Base-by-base conservation (phyloP, 2,888 invertebrate species). In the Synergus itoensis region DNA sequence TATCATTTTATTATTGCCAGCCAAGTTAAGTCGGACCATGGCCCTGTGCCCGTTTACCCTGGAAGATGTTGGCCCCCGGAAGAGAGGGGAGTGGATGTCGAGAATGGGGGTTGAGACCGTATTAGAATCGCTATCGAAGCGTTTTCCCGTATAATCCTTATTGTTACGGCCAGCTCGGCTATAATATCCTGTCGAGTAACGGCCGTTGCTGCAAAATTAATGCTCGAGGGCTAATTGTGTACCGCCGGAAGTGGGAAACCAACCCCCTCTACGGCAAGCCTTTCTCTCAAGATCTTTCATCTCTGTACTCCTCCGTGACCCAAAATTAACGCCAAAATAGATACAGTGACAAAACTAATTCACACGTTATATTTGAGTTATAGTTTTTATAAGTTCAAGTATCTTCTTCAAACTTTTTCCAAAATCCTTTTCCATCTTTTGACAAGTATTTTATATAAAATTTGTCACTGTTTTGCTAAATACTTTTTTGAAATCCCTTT, bases 1-100 rank as follows among this genome's bases (percentile, higher is more conserved):
- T 92, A 92, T 92, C 92, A 92, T 92, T 92, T 92, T 91, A 90
- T 92, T 92, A 92, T 92, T 92, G 92, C 92, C 90, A 88, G 89
- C 86, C 89, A 89, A 89, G 89, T 89, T 89, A 89, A 89, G 89
- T 89, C 88, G 87, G 89, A 87, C 86, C 86, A 86, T 87, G 85
- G 89, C 84, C 83, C 82, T 79, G 82, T 81, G 87, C 86, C 88
- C 89, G 87, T 87, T 89, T 88, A 75, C 88, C 87, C 87, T 85
- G 87, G 86, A 84, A 83, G 83, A 84, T 80, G 81, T 82, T 76
- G 82, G 77, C n/a, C 81, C 80, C 57, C 65, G 76, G 77, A 77
- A 78, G 78, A 79, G 79, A 79, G 48, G 57, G 78, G 28, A 3
- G 28, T 28, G 28, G 28, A 64, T 82, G 78, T 82, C 67, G 79